Conservation (phyloP, 1,140 invertebrate species). For the Parapsyche elsis region DNA sequence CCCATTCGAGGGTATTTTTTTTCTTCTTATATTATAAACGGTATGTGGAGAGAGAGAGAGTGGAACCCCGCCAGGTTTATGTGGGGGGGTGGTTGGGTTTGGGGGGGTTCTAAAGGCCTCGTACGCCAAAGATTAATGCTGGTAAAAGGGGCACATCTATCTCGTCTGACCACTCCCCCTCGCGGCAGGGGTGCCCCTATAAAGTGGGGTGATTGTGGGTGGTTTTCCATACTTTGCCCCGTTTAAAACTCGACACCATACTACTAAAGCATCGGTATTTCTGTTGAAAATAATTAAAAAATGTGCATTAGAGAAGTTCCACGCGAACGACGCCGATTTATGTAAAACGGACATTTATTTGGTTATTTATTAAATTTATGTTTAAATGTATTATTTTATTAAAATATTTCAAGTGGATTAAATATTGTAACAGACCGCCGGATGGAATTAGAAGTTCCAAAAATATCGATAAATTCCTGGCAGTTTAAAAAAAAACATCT, state of each 20-base stretch:
- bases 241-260: background rate
- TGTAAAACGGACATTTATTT: too few relatives aligned
- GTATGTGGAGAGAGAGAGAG: background rate
- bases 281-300: background rate
- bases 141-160: conserved; percentile 49
- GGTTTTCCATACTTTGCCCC: conserved; percentile 7
- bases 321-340: too few relatives aligned
- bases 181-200: conserved; percentile 38
- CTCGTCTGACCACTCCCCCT: conserved; percentile 53
- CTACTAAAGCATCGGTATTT: background rate
- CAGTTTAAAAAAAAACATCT: too few relatives aligned
- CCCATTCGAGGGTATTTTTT: conserved; percentile 52
- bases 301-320: too few relatives aligned
- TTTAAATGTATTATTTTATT: too few relatives aligned
- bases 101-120: conserved; percentile 35
- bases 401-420: too few relatives aligned
- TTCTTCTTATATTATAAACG: conserved; percentile 43
- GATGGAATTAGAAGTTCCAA: too few relatives aligned
- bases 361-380: too few relatives aligned
- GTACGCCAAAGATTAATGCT: conserved; percentile 54
- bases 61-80: background rate
- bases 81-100: background rate
- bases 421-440: too few relatives aligned
- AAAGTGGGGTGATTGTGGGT: background rate
- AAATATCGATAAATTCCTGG: too few relatives aligned